Conservation (phyloP, 2,113 vertebrate genomes). For the Hippolais icterina region DNA sequence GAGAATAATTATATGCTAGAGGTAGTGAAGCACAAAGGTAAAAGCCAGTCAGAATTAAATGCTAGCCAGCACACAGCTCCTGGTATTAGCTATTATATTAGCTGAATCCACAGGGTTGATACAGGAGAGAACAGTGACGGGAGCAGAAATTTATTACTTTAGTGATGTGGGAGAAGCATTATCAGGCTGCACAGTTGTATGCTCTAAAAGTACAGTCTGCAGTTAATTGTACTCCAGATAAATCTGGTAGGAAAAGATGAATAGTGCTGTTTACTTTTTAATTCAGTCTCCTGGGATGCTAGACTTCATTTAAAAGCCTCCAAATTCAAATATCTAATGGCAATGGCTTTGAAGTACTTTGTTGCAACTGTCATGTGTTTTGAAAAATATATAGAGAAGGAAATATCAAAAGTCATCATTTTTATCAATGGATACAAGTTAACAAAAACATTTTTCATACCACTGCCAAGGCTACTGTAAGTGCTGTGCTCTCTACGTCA, state of each 20-base stretch:
- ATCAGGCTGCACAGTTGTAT: slow-evolving; percentile 49
- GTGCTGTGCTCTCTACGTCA: not conserved
- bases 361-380: slow-evolving; percentile 5
- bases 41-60: slow-evolving; percentile 7
- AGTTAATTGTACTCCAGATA: slow-evolving; percentile 60
- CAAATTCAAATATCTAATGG: slow-evolving; percentile 46
- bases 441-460: not conserved
- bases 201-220: slow-evolving; percentile 40
- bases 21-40: slow-evolving; percentile 19
- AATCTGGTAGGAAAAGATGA: slow-evolving; percentile 55
- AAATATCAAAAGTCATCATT: slow-evolving; percentile 24
- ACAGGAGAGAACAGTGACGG: not conserved
- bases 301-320: slow-evolving; percentile 37
- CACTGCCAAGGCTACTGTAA: not conserved
- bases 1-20: slow-evolving; percentile 20
- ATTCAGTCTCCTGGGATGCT: slow-evolving; percentile 53
- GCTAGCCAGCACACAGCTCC: not conserved
- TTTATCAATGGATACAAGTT: slow-evolving; percentile 22
- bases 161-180: slow-evolving; percentile 45
- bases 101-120: slow-evolving; percentile 21
- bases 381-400: slow-evolving; percentile 3
- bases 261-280: slow-evolving; percentile 68
- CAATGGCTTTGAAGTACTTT: slow-evolving; percentile 54
- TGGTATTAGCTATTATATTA: not conserved
- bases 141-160: slow-evolving; percentile 36